A percentile compares a stretch with the other conserved stretches of the same genome.
Evolutionary conservation across 2,797 vertebrate genomes (phyloP).

Genomic region (Emydoidea blandingii): DNA sequence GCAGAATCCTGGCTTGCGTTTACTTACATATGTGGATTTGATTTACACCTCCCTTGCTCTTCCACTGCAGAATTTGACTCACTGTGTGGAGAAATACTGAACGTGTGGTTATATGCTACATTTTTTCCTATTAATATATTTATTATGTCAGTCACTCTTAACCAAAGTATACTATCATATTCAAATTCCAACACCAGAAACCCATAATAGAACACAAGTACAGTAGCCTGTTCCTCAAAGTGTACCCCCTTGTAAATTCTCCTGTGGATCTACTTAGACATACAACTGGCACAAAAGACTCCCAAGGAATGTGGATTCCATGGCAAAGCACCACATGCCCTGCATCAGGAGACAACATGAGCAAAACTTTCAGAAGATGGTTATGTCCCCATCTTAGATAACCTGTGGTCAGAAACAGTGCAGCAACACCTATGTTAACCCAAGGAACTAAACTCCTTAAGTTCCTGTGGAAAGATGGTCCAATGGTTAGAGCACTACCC

Average conservation of each 20-base stretch:
- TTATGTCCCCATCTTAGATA: neutral
- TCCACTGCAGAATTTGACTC: neutral
- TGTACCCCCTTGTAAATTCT: neutral
- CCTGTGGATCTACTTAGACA: neutral
- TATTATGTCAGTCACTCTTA: neutral
- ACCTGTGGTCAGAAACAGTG: neutral
- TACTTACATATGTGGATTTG: neutral
- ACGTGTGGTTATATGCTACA: neutral
- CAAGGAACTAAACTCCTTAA: neutral
- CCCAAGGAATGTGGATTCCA: neutral
- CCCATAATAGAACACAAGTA: neutral
- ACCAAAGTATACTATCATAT: neutral
- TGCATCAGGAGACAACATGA: neutral
- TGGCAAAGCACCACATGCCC: neutral
- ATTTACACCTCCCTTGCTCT: neutral
- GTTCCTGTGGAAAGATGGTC: neutral
- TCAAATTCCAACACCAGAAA: neutral
- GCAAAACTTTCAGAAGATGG: neutral
- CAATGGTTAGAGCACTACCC: neutral
- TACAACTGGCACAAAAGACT: rapidly evolving
- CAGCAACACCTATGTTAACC: neutral
- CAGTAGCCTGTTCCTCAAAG: neutral
- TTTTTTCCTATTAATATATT: neutral
- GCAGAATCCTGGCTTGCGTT: neutral
- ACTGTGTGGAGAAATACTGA: neutral